Percentiles rank a stretch among this genome's conserved stretches.
These are phyloP conservation scores for Lacerta viridis DNA, from an alignment of 2,797 vertebrate genomes.

Conservation along the genomic window DNA sequence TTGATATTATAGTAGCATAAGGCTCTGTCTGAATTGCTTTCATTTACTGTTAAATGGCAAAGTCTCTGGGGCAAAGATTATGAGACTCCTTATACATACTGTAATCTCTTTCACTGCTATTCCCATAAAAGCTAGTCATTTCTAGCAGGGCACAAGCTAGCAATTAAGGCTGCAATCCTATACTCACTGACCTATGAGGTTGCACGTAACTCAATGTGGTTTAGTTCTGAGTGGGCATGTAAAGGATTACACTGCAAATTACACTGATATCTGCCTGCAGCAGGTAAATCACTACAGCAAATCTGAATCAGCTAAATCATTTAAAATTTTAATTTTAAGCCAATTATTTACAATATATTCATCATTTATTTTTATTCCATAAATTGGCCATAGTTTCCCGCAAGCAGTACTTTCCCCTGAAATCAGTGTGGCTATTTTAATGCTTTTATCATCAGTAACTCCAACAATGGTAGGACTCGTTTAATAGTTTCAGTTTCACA, in stretches of 20 bases:
- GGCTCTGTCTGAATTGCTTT: not conserved
- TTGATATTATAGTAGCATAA: not conserved
- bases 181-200: not conserved
- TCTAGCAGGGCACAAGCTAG: not conserved
- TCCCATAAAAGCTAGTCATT: not conserved
- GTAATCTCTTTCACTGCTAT: not conserved
- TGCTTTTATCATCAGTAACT: conserved; percentile 18
- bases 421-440: not conserved
- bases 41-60: not conserved
- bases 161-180: not conserved
- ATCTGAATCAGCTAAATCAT: not conserved
- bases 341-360: no score
- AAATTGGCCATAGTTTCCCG: not conserved
- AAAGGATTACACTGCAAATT: not conserved
- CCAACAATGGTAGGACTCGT: not conserved
- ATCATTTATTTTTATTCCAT: no score
- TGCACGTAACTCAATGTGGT: not conserved
- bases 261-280: not conserved
- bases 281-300: not conserved
- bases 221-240: not conserved
- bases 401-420: not conserved
- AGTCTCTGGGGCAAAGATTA: not conserved
- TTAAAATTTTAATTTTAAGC: not conserved
- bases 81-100: not conserved
- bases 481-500: not conserved